Evolutionary conservation across 2,113 vertebrate genomes (phyloP).

Genomic region (Aviceda subcristata): DNA sequence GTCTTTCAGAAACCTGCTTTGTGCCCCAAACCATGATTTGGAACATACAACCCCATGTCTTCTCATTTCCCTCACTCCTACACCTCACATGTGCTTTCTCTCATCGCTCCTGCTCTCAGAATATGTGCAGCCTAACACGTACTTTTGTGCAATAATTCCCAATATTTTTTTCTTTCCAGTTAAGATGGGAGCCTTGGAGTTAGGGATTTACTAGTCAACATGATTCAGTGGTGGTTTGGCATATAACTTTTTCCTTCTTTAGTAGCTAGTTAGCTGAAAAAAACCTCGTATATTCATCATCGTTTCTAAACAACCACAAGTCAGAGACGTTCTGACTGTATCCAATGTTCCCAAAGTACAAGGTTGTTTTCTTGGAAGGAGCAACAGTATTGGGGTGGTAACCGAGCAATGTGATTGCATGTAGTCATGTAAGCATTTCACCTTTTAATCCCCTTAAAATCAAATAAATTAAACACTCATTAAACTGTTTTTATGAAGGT

Average conservation of each 20-base stretch:
- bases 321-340: slow-evolving; percentile 8
- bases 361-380: slow-evolving; percentile 43
- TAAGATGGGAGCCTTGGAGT: not conserved
- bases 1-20: not conserved
- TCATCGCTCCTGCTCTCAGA: not conserved
- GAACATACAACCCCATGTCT: not conserved
- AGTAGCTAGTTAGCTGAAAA: slow-evolving; percentile 45
- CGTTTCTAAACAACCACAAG: slow-evolving; percentile 10
- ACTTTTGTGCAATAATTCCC: not conserved
- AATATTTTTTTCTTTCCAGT: not conserved
- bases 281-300: slow-evolving; percentile 38
- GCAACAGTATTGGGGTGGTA: not conserved
- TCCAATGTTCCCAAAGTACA: not conserved
- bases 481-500: slow-evolving; percentile 57
- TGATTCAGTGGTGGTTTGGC: slow-evolving; percentile 54
- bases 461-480: slow-evolving; percentile 69
- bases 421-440: slow-evolving; percentile 33
- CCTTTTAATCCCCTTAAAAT: slow-evolving; percentile 66
- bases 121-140: not conserved
- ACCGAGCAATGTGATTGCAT: slow-evolving; percentile 8
- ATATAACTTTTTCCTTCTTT: slow-evolving; percentile 20
- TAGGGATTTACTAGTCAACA: not conserved
- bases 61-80: not conserved
- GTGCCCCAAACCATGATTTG: not conserved
- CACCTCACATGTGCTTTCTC: not conserved